Evolutionary conservation across 1,140 invertebrate species (phyloP).

Genomic region (Drosophila cardini): DNA sequence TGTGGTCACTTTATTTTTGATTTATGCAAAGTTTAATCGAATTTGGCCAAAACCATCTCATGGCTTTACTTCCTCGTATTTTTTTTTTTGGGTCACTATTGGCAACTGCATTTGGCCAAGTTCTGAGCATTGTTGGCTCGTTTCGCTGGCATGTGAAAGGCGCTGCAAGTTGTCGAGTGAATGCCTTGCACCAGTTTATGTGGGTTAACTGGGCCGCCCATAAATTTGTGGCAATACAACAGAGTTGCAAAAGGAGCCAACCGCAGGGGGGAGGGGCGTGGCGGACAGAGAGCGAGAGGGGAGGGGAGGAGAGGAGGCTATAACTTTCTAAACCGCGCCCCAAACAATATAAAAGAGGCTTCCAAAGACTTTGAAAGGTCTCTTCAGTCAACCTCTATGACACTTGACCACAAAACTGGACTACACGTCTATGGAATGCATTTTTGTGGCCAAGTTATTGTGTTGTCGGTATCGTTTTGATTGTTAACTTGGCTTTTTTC

Average conservation of each 20-base stretch:
- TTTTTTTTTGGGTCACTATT: constrained; percentile 43
- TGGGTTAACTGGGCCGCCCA: constrained; percentile 54
- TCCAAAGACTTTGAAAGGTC: background rate
- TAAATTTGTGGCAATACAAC: constrained; percentile 29
- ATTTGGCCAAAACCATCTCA: constrained; percentile 13
- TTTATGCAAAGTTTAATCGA: constrained; percentile 33
- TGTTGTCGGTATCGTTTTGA: constrained; percentile 13
- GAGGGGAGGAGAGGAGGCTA: constrained; percentile 6
- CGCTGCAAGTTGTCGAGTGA: constrained; percentile 47
- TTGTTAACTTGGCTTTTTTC: constrained; percentile 35
- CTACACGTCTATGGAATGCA: constrained; percentile 41
- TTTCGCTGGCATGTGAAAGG: constrained; percentile 47
- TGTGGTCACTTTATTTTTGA: background rate
- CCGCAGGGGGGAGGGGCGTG: background rate
- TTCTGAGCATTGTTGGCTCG: constrained; percentile 18
- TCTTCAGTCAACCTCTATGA: constrained; percentile 57
- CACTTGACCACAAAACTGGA: constrained; percentile 72
- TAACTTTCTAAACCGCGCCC: constrained; percentile 77
- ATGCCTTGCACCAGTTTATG: constrained; percentile 78
- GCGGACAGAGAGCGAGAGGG: background rate
- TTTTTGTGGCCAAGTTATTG: constrained; percentile 39
- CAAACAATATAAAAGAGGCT: constrained; percentile 51
- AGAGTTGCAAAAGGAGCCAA: constrained; percentile 10
- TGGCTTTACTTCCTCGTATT: constrained; percentile 18
- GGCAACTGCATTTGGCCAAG: constrained; percentile 41